These are phyloP conservation scores for Clunio marinus DNA, from an alignment of 2,888 invertebrate genomes.

Conservation along the genomic window DNA sequence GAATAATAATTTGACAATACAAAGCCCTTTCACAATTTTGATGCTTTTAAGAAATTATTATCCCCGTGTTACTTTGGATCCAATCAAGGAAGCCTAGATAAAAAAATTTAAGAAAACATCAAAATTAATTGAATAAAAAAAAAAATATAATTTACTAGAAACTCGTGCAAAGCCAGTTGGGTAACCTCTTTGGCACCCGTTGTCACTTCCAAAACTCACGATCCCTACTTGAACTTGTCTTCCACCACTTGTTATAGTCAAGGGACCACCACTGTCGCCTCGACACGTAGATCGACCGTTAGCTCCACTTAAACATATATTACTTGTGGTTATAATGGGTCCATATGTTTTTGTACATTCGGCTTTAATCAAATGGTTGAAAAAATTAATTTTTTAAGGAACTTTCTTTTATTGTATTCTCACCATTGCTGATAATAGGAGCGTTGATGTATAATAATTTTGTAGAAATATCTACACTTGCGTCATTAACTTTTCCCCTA, in stretches of 20 bases:
- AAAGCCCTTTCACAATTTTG: too few species aligned
- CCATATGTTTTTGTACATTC: not conserved
- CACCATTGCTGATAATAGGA: slow-evolving; percentile 17
- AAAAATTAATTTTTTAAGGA: not conserved
- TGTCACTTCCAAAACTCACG: slow-evolving; percentile 34
- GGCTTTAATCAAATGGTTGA: not conserved
- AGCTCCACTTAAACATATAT: not conserved
- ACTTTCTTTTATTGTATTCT: not conserved
- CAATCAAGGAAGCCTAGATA: slow-evolving; percentile 17
- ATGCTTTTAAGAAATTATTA: slow-evolving; percentile 20
- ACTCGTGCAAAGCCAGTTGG: slow-evolving; percentile 18
- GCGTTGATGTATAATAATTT: not conserved
- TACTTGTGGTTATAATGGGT: not conserved
- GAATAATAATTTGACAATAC: too few species aligned
- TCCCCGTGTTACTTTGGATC: slow-evolving; percentile 15
- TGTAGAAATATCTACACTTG: not conserved
- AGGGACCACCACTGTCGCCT: not conserved
- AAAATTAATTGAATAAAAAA: not conserved
- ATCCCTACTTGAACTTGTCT: slow-evolving; percentile 23
- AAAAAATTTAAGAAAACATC: too few species aligned
- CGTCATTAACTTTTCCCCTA: slow-evolving; percentile 2
- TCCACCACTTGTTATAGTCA: not conserved
- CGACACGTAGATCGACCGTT: not conserved
- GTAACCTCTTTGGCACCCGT: not conserved
- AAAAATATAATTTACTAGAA: not conserved